Base-by-base conservation (phyloP, 1,140 invertebrate genomes). In the Drosophila orena region DNA sequence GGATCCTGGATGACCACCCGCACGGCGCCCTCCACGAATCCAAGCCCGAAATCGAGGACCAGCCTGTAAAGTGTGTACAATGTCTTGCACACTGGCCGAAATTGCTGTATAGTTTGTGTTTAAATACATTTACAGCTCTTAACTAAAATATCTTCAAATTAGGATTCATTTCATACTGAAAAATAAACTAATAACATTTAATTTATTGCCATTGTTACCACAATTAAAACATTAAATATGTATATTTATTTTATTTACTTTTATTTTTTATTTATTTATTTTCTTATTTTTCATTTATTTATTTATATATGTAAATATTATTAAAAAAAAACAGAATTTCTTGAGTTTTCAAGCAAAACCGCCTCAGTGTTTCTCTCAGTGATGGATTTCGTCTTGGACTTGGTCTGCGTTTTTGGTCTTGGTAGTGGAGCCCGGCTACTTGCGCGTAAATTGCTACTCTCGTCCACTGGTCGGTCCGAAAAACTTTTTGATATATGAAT, bases 401-500 rank as follows among this genome's bases (percentile, higher is more conserved):
- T 74, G 72, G 68, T 40, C 22, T 42, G 52, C 37, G n/a, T 43
- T 22, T 61, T 58, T 55, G 43, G 66, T 49, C 50, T 49, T 66
- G 11, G 60, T 10, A 7, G 35, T 37, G 72, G 72, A 46, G 74
- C 61, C 58, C 56, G 74, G 83, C 83, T 88, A 86, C 79, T 86
- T 88, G 83, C 74, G 84, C 83, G 84, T 74, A 88, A 88, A 88
- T 88, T 88, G 84, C 83, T 88, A 88, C 76, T 89, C 84, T 89
- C 77, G 76, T 65, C 73, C 69, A 68, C 68, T 65, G 73, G 27
- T 57, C 77, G 76, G 66, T 54, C 64, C 68, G 77, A 69, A 77
- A 89, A 88, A 88, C 71, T 88, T 89, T 88, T 88, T 88, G 84
- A 88, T 88, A 88, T 88, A 88, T 88, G 84, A 88, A 88, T 88